These are phyloP conservation scores for Lepidurus packardi DNA, from an alignment of 1,140 invertebrate species.

Conservation along the genomic window DNA sequence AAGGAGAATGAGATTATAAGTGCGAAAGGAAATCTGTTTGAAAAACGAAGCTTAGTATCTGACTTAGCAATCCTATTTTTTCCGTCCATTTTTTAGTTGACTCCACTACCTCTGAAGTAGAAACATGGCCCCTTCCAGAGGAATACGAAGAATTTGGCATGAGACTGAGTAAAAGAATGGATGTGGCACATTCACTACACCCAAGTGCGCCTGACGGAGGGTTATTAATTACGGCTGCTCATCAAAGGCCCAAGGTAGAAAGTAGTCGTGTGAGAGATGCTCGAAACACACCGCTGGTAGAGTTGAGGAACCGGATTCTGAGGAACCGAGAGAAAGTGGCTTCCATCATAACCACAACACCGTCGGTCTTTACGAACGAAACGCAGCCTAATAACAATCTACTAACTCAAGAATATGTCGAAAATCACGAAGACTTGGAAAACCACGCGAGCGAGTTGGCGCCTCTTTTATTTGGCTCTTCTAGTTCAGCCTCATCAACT, in stretches of 20 bases:
- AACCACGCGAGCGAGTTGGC: neutral
- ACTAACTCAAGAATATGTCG: neutral
- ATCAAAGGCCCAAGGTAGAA: neutral
- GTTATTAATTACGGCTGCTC: neutral
- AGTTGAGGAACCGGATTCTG: slow-evolving; percentile 8
- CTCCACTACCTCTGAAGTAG: neutral
- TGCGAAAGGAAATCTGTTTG: neutral
- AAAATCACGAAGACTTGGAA: slow-evolving; percentile 15
- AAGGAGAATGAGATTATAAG: neutral
- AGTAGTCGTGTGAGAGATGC: neutral
- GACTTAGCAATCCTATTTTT: neutral
- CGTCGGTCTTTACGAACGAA: neutral
- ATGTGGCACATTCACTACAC: neutral
- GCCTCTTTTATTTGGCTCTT: neutral
- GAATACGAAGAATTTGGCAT: slow-evolving; percentile 2
- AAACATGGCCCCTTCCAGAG: slow-evolving; percentile 9
- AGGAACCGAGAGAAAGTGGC: slow-evolving; percentile 12
- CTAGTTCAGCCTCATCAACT: neutral
- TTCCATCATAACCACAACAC: neutral
- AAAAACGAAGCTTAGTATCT: neutral
- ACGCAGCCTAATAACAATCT: neutral
- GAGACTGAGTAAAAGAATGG: neutral
- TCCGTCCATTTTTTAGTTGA: neutral
- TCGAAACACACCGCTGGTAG: neutral
- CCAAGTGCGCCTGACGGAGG: neutral